Evolutionary conservation across 1,140 invertebrate genomes (phyloP), one percentile per base, ranked within the genome.

Genomic region (Leptestheria dahalacensis): DNA sequence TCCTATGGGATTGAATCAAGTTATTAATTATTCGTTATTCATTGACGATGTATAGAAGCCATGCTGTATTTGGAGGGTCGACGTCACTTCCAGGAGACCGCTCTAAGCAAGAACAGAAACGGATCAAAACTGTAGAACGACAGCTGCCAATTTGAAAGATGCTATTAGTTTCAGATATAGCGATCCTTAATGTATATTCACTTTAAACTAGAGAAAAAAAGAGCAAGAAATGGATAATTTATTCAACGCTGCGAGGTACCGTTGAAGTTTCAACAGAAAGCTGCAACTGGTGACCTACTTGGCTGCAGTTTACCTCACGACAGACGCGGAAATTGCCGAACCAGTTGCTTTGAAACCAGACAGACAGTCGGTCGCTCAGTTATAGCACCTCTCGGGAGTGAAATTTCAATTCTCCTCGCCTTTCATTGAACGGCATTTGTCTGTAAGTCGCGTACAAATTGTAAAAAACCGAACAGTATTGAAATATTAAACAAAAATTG

Each of bases 1-100:
- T n/a, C 6, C 33, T 51, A 59, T 18, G 12, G n/a, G n/a, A n/a
- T 4, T 1, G n/a, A 9, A 20, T 23, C 54, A n/a, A 15, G 11
- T 11, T 20, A 55, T 2, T 15, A 1, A 33, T 28, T 49, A 48
- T 15, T 65, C 59, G 59, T 57, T 49, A 60, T 51, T 65, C 47
- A 60, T 0, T 9, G 23, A 57, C 33, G 2, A 25, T 47, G 47
- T 73, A 57, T 72, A 78, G 78, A 87, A 65, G 78, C 82, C 3
- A 85, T 87, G 80, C 71, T 83, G 70, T 86, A 83, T 67, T 70
- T 88, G 57, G 82, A 86, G 67, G 84, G 84, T n/a, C 73, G 79
- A 58, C 73, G 84, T 65, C 81, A 82, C 70, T 82, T 83, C 66
- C 71, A 77, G 52, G 67, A 75, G 11, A 55, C 61, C 4, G 60